A percentile compares a stretch with the other conserved stretches of the same genome.
Evolutionary conservation across 2,888 invertebrate species (phyloP).

Genomic region (Rhopalosiphum nymphaeae): DNA sequence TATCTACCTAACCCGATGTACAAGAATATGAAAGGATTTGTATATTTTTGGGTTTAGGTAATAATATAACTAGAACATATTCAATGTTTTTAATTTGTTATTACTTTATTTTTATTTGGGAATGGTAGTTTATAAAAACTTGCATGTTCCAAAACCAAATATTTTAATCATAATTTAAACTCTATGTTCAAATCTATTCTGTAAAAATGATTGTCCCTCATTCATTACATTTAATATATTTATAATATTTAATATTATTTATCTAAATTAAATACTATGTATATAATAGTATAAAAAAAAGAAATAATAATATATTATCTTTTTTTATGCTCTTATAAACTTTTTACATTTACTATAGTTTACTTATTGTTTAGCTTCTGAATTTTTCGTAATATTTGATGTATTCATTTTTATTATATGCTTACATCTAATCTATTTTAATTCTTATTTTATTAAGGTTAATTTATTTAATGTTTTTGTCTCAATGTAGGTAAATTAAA

Average conservation of each 20-base stretch:
- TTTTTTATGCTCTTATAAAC: background rate
- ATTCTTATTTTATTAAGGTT: background rate
- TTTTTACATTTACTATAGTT: background rate
- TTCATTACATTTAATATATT: conserved; percentile 5
- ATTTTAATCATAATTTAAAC: conserved; percentile 11
- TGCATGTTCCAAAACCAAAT: conserved; percentile 39
- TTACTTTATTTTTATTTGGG: background rate
- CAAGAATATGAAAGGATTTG: conserved; percentile 54
- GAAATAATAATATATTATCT: background rate
- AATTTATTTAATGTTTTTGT: background rate
- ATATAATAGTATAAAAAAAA: background rate
- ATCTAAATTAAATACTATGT: background rate
- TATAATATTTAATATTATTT: background rate
- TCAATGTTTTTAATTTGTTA: conserved; percentile 21
- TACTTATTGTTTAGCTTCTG: background rate
- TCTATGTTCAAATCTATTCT: conserved; percentile 3
- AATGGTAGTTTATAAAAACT: conserved; percentile 21
- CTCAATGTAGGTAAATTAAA: background rate
- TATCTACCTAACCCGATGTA: conserved; percentile 33
- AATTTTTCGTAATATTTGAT: background rate
- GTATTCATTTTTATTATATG: background rate
- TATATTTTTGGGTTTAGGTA: conserved; percentile 45
- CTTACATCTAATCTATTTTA: background rate
- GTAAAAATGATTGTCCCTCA: background rate
- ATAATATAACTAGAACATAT: conserved; percentile 25